Base-by-base conservation (phyloP, 2,888 invertebrate genomes). In the Netelia melanura region DNA sequence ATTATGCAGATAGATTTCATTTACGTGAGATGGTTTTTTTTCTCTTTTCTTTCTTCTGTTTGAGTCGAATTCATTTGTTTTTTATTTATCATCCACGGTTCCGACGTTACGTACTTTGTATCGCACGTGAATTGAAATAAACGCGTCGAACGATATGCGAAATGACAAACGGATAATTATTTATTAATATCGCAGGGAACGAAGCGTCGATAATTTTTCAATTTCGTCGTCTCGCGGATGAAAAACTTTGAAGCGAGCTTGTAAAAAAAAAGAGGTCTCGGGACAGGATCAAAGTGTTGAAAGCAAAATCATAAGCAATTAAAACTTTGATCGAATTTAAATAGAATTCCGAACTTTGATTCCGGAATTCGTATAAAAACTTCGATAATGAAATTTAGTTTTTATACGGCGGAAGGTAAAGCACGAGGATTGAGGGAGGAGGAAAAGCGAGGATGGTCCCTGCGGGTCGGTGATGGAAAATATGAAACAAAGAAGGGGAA, bases 1-100 rank as follows among this genome's bases (percentile, higher is more conserved):
- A 17, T 76, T 58, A 78, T 58, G 62, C n/a, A 23, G 62, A 52
- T 62, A 71, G n/a, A 70, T 62, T 61, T 54, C 52, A 62, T 52
- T 64, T 30, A 23, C 62, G 23, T 25, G 25, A 38, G 38, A 38
- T 38, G 11, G 43, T 10, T 79, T 54, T 64, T 54, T 43, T 70
- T 78, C 21, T 10, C 21, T 10, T 48, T 9, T 8, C 62, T 25
- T 30, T 38, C 23, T 38, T 25, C 23, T n/a, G 67, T 76, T 67
- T 43, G 17, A 58, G 65, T 23, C 44, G 48, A 48, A 48, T 44
- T 44, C 44, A 25, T 54, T 52, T 3, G 56, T 44, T 43, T 54
- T 54, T n/a, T n/a, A 3, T 54, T 54, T 11, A 14, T 54, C 54
- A 54, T 11, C n/a, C n/a, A 54, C 5, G 14, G 3, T 54, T 54